A percentile compares a stretch with the other conserved stretches of the same genome.
phyloP scores from a whole-genome alignment of 2,113 vertebrate genomes.

The Larimichthys crocea region DNA sequence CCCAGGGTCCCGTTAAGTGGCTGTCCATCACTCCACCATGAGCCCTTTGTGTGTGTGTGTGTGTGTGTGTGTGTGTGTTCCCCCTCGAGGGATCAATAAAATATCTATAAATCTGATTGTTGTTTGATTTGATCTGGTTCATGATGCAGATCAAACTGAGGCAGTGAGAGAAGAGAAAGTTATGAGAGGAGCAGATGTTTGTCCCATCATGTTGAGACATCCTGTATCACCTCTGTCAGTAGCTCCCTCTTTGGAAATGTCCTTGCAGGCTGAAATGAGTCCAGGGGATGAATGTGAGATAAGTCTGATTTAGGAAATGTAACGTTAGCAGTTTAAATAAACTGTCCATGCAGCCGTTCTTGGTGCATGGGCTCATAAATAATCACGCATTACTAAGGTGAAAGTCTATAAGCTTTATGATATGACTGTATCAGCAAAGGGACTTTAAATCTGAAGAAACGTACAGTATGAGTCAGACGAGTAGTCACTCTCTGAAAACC shows the following conservation, averaged over 20 bases:
- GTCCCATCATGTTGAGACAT: background rate
- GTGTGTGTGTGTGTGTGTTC: too few relatives aligned
- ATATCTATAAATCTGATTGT: too few relatives aligned
- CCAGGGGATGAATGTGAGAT: background rate
- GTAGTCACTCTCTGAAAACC: background rate
- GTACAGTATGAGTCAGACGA: background rate
- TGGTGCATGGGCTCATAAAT: background rate
- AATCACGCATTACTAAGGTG: too few relatives aligned
- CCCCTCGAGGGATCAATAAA: too few relatives aligned
- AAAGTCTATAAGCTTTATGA: background rate
- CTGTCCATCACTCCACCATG: too few relatives aligned
- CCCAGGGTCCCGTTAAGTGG: too few relatives aligned
- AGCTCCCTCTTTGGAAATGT: background rate
- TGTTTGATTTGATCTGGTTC: background rate
- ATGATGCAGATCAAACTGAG: background rate
- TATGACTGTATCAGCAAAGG: background rate
- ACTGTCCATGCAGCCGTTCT: background rate
- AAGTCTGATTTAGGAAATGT: background rate
- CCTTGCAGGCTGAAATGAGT: background rate
- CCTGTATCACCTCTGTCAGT: background rate
- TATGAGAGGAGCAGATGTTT: background rate
- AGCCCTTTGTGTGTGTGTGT: too few relatives aligned
- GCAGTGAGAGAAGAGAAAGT: background rate
- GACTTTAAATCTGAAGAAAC: background rate
- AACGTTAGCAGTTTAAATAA: background rate